Base-by-base conservation (phyloP, 1,140 invertebrate species). In the Dinoponera quadriceps region DNA sequence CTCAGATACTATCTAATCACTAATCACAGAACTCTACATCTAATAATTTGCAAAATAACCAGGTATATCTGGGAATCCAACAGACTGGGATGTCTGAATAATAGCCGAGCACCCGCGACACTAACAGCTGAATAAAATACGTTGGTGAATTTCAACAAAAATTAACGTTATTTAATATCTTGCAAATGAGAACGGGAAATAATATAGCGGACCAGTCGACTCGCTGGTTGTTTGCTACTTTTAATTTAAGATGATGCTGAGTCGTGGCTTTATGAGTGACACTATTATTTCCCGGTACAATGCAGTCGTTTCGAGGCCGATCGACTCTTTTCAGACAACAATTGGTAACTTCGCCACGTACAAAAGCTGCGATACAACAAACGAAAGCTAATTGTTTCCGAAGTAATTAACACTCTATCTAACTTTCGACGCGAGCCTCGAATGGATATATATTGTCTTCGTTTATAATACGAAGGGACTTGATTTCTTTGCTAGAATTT, bases 231-330 rank as follows among this genome's bases (percentile, higher is more conserved):
- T 20, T 44, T 55, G 22, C 7, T 22, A 20, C 11, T 44, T 20
- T 55, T 54, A 54, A n/a, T 4, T 54, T 55, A 55, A 55, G 54
- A 55, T 7, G 54, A 55, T 7, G 7, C n/a, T 9, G n/a, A 3
- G n/a, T 20, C 54, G 18, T n/a, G 3, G 54, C 11, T n/a, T 22
- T 7, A 5, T 55, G 54, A 55, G 54, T 55, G 54, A 55, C n/a
- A 5, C 75, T 48, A 84, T 84, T 84, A 77, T 84, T 25, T 18
- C 20, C 0, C 1, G 2, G 14, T 38, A 81, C 83, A 84, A 84
- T 84, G 48, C 57, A 0, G 22, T 59, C 66, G 72, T 73, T 84
- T 72, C 59, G 49, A 38, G 27, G 75, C 65, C 83, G 65, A 80
- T 84, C 83, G 33, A 51, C 48, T 60, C 57, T 72, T 49, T 59